Percentiles rank a stretch among this genome's conserved stretches.
Evolutionary conservation across 2,113 vertebrate genomes (phyloP).

Genomic region (Typhlomys cinereus): DNA sequence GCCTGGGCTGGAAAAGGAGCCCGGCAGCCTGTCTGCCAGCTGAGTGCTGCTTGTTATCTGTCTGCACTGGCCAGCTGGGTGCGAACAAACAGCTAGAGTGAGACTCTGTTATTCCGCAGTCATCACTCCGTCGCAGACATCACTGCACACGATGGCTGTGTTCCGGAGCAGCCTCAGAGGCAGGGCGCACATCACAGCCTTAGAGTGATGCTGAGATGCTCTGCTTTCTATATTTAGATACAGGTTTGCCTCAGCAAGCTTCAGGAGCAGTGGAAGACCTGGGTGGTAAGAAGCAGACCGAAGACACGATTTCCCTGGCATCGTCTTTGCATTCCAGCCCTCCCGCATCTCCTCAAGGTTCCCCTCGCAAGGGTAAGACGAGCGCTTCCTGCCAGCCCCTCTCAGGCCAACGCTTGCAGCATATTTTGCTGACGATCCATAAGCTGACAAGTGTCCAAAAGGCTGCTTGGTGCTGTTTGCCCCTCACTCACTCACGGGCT

Average conservation of each 20-base stretch:
- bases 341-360: slow-evolving; percentile 93
- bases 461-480: no score
- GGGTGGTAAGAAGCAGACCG: slow-evolving; percentile 88
- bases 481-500: no score
- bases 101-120: slow-evolving; percentile 45
- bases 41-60: not conserved
- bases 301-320: slow-evolving; percentile 89
- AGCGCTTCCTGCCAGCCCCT: not conserved
- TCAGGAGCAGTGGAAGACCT: slow-evolving; percentile 89
- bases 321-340: slow-evolving; percentile 95
- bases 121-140: slow-evolving; percentile 27
- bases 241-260: slow-evolving; percentile 91
- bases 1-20: slow-evolving; percentile 8
- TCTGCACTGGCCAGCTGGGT: slow-evolving; percentile 29
- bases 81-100: slow-evolving; percentile 43
- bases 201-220: not conserved
- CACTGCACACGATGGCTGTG: slow-evolving; percentile 1
- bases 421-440: not conserved
- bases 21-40: not conserved
- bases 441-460: not conserved
- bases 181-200: not conserved
- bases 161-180: no score
- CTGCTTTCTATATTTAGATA: slow-evolving; percentile 80
- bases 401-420: not conserved
- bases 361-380: slow-evolving; percentile 92